Evolutionary conservation across 2,888 invertebrate species (phyloP), one percentile per base, ranked within the genome.

Genomic region (Kuschelorhynchus macadamiae): DNA sequence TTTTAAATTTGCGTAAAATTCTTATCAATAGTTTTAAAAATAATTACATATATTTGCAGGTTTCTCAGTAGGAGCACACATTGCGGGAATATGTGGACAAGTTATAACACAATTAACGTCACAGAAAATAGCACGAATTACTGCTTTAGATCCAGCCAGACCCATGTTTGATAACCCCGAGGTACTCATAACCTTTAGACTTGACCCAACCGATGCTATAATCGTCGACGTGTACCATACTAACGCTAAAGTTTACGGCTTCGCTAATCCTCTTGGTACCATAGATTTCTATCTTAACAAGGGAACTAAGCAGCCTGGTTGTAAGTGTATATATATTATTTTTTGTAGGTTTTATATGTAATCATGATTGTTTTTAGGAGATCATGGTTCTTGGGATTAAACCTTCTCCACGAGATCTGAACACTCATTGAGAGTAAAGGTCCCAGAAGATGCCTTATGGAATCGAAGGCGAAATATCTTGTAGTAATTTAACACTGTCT

Each of bases 221-320:
- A 5, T 17, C 46, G 92, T 92, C 4, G 86, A 87, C 79, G 81
- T 90, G 2, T 82, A 92, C 3, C 92, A 92, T 77, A 92, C 92
- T 1, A 92, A 92, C 80, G 91, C 92, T 0, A 92, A 92, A 0
- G 87, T 88, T 75, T 84, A 92, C 18, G 92, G 92, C 0, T 91
- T 91, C 80, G 84, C 83, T 0, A 89, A 90, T 1, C 86, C 86
- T 73, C 85, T 90, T 0, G 92, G 92, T 0, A 90, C 91, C 76
- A 87, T 90, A 0, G 92, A 92, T 81, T 92, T 91, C 82, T 92
- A 92, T 77, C 84, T 92, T 53, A 92, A 92, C 77, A 92, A 92
- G 0, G 92, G 92, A 7, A 83, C 83, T 21, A 77, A 86, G 49
- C 92, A 92, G 77, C 92, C 92, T 0, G 90, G 89, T 7, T 92